Conservation (phyloP, 2,797 vertebrate genomes). For the Pterois miles region DNA sequence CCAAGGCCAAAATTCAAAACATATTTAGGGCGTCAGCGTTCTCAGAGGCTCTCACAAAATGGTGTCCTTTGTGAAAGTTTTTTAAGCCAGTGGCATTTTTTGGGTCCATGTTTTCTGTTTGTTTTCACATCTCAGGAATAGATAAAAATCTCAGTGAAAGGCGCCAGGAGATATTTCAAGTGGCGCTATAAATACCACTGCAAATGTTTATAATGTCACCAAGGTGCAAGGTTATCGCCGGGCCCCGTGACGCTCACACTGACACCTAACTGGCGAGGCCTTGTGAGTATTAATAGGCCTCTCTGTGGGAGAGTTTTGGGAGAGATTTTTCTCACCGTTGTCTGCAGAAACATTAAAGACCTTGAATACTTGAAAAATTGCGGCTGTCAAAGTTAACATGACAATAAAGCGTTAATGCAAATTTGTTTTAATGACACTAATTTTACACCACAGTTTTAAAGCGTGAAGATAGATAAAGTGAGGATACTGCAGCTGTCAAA, state of each 20-base stretch:
- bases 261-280: constrained; percentile 67
- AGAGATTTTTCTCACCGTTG: constrained; percentile 31
- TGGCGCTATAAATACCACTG: constrained; percentile 73
- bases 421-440: too few relatives aligned
- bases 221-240: constrained; percentile 77
- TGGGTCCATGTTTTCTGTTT: constrained; percentile 63
- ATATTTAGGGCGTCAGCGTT: constrained; percentile 67
- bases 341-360: constrained; percentile 17
- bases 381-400: too few relatives aligned
- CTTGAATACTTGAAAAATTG: too few relatives aligned
- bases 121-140: constrained; percentile 70
- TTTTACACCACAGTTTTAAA: too few relatives aligned
- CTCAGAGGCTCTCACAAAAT: constrained; percentile 50
- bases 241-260: constrained; percentile 51
- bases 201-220: constrained; percentile 81
- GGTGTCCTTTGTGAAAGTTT: constrained; percentile 55
- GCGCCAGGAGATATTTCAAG: constrained; percentile 71
- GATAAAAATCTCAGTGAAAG: constrained; percentile 72
- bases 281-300: constrained; percentile 67
- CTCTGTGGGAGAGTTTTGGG: constrained; percentile 51
- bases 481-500: too few relatives aligned
- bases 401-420: too few relatives aligned
- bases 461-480: too few relatives aligned
- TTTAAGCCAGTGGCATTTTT: constrained; percentile 56
- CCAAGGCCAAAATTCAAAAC: constrained; percentile 51